Evolutionary conservation across 2,113 vertebrate genomes (phyloP), one percentile per base, ranked within the genome.

Genomic region (Phoxinus phoxinus): DNA sequence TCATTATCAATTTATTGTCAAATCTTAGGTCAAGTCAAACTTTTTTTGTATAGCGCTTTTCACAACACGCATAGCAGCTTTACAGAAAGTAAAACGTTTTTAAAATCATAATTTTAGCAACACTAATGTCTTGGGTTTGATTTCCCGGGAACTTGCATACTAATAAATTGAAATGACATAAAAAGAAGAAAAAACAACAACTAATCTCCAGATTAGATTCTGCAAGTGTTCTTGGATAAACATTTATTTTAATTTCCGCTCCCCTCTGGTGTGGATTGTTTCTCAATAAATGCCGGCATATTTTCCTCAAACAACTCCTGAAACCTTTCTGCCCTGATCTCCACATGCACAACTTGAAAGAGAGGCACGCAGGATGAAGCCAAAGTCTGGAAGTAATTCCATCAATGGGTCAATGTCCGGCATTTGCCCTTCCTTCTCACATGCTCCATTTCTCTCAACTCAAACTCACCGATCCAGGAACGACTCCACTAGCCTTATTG

Each of bases 331-430:
- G 21, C 73, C 48, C 63, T 84, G 71, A 17, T 84, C 46, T 82
- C 73, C 30, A 44, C 80, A 83, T 41, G 80, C 63, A 12, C 61
- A n/a, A 61, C 81, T 79, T 87, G 58, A 87, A 79, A 87, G 86
- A 81, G 63, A 79, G 3, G 15, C 65, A 73, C 13, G 37, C 30
- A 73, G 17, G 44, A 51, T 83, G 76, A 72, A 86, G 61, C 79
- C 73, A 53, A 83, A 35, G 82, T 92, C 92, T 94, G 93, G 90
- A 91, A 92, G 88, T 91, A 90, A 93, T 93, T 92, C 81, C 2
- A 27, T 86, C 65, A 86, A 27, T 86, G 80, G 69, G 90, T 91
- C 59, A 75, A 88, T 84, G 35, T 83, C 88, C 69, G 0, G 56
- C 41, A 80, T 90, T 92, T 90, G 86, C 86, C 71, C 81, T 73